Conservation (phyloP, 1,140 invertebrate species). For the Popillia japonica region DNA sequence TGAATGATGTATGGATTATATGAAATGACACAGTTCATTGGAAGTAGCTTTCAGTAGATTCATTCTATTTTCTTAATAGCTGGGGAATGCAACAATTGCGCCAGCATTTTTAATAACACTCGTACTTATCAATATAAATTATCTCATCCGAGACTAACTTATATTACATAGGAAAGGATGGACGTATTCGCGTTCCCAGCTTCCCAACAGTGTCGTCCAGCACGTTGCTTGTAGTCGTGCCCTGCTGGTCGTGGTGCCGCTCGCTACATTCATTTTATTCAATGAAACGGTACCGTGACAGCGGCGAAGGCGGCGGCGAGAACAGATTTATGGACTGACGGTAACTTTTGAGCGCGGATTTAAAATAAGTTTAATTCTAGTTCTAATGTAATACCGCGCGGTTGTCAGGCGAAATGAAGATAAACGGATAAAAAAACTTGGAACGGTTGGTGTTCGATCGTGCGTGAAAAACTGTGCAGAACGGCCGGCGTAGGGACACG, state of each 20-base stretch:
- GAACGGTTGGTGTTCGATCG: constrained; percentile 25
- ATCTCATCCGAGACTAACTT: too few species aligned
- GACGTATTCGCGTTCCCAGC: too few species aligned
- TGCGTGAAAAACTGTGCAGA: constrained; percentile 8
- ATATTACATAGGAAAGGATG: too few species aligned
- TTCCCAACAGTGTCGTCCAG: not conserved
- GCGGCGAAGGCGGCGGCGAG: constrained; percentile 9
- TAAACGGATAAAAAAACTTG: constrained; percentile 20
- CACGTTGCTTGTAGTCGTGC: not conserved
- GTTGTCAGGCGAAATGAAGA: constrained; percentile 23
- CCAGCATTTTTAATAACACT: too few species aligned
- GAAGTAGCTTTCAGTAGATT: too few species aligned
- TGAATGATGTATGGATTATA: too few species aligned
- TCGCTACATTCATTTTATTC: constrained; percentile 10
- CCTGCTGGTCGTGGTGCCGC: not conserved
- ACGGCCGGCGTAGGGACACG: not conserved
- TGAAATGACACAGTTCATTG: too few species aligned
- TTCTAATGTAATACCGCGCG: constrained; percentile 24
- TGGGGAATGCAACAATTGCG: too few species aligned
- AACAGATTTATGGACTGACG: constrained; percentile 20
- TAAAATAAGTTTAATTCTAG: constrained; percentile 27
- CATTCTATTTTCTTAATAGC: too few species aligned
- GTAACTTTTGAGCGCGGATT: not conserved
- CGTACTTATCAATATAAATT: too few species aligned
- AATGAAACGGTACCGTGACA: constrained; percentile 1